These are phyloP conservation scores for Aphodius sticticus DNA, from an alignment of 2,888 invertebrate species.

Conservation along the genomic window DNA sequence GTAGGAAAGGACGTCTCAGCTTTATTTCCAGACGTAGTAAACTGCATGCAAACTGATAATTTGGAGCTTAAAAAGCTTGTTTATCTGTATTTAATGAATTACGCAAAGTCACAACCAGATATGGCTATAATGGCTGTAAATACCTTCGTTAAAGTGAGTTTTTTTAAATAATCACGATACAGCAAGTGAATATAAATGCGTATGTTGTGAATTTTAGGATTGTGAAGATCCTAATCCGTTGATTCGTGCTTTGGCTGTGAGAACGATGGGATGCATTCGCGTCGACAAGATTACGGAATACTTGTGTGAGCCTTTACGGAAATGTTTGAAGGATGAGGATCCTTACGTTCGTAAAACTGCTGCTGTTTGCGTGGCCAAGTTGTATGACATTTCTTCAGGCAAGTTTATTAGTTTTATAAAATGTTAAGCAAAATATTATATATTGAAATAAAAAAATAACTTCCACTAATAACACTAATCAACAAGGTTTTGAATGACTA, in stretches of 20 bases:
- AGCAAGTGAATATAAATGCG: slow-evolving; percentile 9
- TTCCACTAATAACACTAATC: too few species aligned
- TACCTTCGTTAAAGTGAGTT: slow-evolving; percentile 94
- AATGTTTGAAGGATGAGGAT: slow-evolving; percentile 94
- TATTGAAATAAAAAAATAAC: too few species aligned
- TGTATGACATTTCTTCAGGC: slow-evolving; percentile 89
- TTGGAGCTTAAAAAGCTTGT: slow-evolving; percentile 98
- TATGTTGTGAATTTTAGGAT: slow-evolving; percentile 69
- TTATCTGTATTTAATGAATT: slow-evolving; percentile 99
- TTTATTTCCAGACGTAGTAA: slow-evolving; percentile 98
- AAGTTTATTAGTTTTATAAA: slow-evolving; percentile 55
- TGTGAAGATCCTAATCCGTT: slow-evolving; percentile 99
- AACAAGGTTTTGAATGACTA: too few species aligned
- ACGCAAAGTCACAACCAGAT: slow-evolving; percentile 99
- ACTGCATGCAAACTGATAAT: slow-evolving; percentile 99
- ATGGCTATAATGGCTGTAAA: slow-evolving; percentile 99
- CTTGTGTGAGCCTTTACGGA: slow-evolving; percentile 95
- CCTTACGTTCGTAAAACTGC: slow-evolving; percentile 99
- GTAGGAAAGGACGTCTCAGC: slow-evolving; percentile 99
- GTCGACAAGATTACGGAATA: slow-evolving; percentile 99
- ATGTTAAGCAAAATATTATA: slow-evolving; percentile 27
- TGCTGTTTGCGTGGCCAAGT: slow-evolving; percentile 98
- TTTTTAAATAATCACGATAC: background rate
- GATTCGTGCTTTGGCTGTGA: slow-evolving; percentile 96
- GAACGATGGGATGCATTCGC: slow-evolving; percentile 99